Evolutionary conservation across 92 coral and sea anemone genomes (phyloP), one percentile per base, ranked within the genome.

Genomic region (Muricea muricata): DNA sequence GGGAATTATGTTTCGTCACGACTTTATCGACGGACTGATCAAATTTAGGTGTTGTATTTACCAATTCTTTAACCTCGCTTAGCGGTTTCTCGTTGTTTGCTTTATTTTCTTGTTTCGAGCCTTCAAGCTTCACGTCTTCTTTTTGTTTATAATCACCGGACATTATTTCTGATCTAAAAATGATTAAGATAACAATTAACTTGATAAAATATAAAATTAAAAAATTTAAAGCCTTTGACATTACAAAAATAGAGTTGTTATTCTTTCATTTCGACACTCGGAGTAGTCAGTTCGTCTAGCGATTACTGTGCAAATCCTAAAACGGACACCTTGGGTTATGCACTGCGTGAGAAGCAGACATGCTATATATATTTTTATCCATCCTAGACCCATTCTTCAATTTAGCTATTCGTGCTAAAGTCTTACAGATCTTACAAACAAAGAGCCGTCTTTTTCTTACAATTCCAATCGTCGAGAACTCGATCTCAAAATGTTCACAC

Each of bases 11-110:
- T 71, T 42, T 71, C 7, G 13, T 30, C 56, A 68, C 24, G 18
- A 73, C 9, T 31, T 41, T 42, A 57, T 75, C 80, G 29, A 75
- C 48, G 52, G 17, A 48, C 31, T 40, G 65, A 48, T 75, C 80
- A 26, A 75, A 41, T 48, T 75, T 47, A 6, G 65, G 20, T 23
- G 65, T 34, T 1, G 80, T 48, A 32, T n/a, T n/a, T n/a, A n/a
- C n/a, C n/a, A n/a, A n/a, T n/a, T n/a, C n/a, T 32, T 47, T 33
- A 21, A 29, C 10, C 17, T 25, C 45, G 21, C n/a, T 75, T 29
- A 12, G 40, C 45, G 42, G 65, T 50, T 28, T 28, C 23, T 52
- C 11, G 80, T 47, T 52, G 41, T 11, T 75, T 48, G 29, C 61
- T 75, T 31, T 35, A 28, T 52, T 75, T 50, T 18, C 25, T 52